Conservation (phyloP, 2,888 invertebrate genomes). For the Cotesia congregata region DNA sequence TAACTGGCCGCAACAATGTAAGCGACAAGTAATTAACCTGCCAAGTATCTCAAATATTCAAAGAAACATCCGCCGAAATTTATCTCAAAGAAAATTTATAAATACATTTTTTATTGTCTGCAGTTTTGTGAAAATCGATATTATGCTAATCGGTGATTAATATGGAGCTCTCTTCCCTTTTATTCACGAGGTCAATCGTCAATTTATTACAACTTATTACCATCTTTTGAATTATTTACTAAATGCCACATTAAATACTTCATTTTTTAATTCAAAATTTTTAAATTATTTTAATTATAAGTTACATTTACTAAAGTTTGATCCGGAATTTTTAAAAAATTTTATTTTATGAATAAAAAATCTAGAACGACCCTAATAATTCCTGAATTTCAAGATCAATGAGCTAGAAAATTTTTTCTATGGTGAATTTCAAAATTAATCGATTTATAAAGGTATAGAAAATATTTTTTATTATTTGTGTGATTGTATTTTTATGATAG, state of each 20-base stretch:
- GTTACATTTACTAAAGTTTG: too few relatives aligned
- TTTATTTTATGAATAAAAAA: too few relatives aligned
- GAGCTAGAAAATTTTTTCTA: too few relatives aligned
- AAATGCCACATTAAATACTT: neutral
- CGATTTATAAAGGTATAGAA: too few relatives aligned
- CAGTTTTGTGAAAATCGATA: neutral
- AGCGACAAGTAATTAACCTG: constrained; percentile 62
- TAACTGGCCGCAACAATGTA: constrained; percentile 57
- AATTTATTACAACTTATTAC: neutral
- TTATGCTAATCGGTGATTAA: neutral
- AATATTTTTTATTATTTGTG: too few relatives aligned
- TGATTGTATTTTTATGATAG: too few relatives aligned
- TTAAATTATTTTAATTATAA: too few relatives aligned
- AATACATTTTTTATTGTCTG: neutral
- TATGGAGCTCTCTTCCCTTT: neutral
- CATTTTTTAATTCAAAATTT: neutral
- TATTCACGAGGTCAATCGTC: neutral
- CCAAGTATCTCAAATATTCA: constrained; percentile 64
- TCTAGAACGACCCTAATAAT: too few relatives aligned
- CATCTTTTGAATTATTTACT: neutral
- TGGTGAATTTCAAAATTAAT: too few relatives aligned
- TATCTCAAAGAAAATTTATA: constrained; percentile 52
- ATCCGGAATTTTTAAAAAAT: too few relatives aligned
- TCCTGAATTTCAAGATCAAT: too few relatives aligned
- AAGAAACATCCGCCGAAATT: constrained; percentile 66